Evolutionary conservation across 2,888 invertebrate species (phyloP), one percentile per base, ranked within the genome.

Genomic region (Aleiodes leptofemur): DNA sequence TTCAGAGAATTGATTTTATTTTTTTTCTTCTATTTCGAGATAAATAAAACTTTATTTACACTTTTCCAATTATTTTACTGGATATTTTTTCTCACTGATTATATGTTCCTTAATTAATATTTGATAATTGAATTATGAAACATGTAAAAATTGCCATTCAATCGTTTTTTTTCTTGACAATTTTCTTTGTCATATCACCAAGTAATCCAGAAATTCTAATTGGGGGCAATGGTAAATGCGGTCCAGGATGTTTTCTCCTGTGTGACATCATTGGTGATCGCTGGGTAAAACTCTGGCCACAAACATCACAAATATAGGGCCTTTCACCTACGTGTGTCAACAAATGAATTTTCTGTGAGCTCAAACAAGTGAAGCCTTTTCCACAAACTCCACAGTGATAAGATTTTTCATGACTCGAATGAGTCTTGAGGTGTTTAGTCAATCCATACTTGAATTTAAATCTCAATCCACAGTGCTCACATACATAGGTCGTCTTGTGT

Each of bases 211-310:
- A 86, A 6, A 88, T 88, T 76, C 85, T 88, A 14, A 88, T 86
- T 0, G 88, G 88, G 3, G 88, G 87, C 0, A 88, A 87, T 5
- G 86, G 83, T 4, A 86, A 86, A 76, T 86, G 85, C 0, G 80
- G 70, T 0, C 86, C 88, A 1, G 88, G 88, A 75, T 88, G 88
- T 71, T 86, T 88, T 16, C 81, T 84, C 6, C 87, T 82, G 53
- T 88, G 87, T 6, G 85, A 77, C 85, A 88, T 86, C 87, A 88
- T 88, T 7, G 87, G 86, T 8, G 88, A 84, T 9, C 87, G 80
- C 74, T 88, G 88, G 0, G 88, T 87, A 74, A 87, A 88, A 56
- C 85, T 87, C 66, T 86, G 85, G 0, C 86, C 87, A 71, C 88
- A 88, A 2, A 88, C 83, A 57, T 88, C 87, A 38, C 88, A 88